phyloP scores from a whole-genome alignment of 2,797 vertebrate species.

The Gallinago solitaria region DNA sequence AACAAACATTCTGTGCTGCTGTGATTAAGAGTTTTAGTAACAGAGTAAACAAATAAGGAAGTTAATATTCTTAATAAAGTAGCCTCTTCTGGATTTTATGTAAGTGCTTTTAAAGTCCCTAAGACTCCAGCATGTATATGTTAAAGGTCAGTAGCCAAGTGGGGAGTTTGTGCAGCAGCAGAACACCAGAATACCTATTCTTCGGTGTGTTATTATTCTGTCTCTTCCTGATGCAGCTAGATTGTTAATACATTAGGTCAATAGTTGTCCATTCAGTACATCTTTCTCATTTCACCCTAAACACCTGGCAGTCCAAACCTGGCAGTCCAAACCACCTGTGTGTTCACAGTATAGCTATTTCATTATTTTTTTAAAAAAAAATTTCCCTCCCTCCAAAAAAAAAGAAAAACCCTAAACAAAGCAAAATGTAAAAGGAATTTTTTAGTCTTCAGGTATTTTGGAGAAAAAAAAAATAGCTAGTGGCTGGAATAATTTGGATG shows the following conservation, averaged over 20 bases:
- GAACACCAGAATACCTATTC: neutral
- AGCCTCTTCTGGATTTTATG: neutral
- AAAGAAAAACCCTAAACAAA: neutral
- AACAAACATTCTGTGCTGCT: neutral
- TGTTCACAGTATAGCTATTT: neutral
- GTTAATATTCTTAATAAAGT: neutral
- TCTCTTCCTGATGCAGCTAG: neutral
- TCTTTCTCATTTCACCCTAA: neutral
- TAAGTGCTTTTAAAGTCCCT: neutral
- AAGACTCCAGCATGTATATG: neutral
- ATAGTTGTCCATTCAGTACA: fast-evolving
- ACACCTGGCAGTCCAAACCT: neutral
- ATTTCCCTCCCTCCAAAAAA: neutral
- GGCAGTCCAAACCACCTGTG: neutral
- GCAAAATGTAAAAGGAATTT: neutral
- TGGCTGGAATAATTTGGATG: neutral
- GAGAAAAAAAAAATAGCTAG: neutral
- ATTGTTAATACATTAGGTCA: neutral
- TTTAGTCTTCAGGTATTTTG: neutral
- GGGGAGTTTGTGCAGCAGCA: neutral
- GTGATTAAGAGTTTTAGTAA: neutral
- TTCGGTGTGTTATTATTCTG: neutral
- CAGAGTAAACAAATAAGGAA: neutral
- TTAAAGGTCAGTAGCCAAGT: neutral
- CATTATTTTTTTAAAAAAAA: no score